These are phyloP conservation scores for Cacoxenus indagator DNA, from an alignment of 2,888 invertebrate species.

Conservation along the genomic window DNA sequence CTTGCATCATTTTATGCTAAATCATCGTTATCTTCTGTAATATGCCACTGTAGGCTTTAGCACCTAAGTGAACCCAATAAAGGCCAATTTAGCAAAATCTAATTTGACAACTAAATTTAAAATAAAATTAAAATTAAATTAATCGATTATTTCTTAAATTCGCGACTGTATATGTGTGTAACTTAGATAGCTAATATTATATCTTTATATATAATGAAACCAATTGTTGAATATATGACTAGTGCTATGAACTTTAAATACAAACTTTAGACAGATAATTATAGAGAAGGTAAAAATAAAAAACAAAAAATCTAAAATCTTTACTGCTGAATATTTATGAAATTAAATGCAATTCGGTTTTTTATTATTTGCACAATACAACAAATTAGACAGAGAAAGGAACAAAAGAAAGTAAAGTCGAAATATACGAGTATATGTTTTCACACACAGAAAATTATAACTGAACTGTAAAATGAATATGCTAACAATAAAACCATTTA, in stretches of 20 bases:
- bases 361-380: constrained; percentile 48
- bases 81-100: constrained; percentile 23
- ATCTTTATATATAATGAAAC: neutral
- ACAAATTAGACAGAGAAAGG: constrained; percentile 45
- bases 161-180: constrained; percentile 60
- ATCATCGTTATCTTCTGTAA: neutral
- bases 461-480: constrained; percentile 15
- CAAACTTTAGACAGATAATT: constrained; percentile 57
- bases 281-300: constrained; percentile 24
- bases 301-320: constrained; percentile 37
- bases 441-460: constrained; percentile 11
- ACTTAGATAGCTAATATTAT: constrained; percentile 54
- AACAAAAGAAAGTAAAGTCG: neutral
- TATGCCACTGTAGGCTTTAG: neutral
- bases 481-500: constrained; percentile 14
- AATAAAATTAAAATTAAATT: neutral
- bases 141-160: constrained; percentile 12
- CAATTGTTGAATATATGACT: constrained; percentile 17
- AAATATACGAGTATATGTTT: neutral
- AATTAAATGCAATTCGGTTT: constrained; percentile 28
- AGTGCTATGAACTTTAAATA: constrained; percentile 26
- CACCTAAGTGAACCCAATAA: neutral
- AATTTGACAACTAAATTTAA: constrained; percentile 40
- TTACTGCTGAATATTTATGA: constrained; percentile 48
- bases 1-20: neutral